Evolutionary conservation across 2,888 invertebrate species (phyloP).

Genomic region (Amphipyra tragopoginis): DNA sequence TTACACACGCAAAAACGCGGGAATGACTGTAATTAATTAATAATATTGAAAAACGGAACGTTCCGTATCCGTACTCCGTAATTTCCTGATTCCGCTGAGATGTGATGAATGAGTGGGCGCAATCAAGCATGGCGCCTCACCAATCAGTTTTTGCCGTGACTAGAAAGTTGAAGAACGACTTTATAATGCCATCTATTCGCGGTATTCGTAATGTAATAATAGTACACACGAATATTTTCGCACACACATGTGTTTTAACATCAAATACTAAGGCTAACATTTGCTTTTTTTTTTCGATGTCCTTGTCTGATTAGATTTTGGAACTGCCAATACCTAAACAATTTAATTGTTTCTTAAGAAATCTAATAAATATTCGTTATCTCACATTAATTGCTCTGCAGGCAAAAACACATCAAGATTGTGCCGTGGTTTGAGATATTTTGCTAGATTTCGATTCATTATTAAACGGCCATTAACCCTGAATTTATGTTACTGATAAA

Average conservation of each 20-base stretch:
- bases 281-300: conserved; percentile 12
- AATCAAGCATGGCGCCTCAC: conserved; percentile 40
- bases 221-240: conserved; percentile 27
- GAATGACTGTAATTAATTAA: conserved; percentile 14
- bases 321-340: background rate
- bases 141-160: conserved; percentile 41
- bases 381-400: conserved; percentile 11
- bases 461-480: conserved; percentile 23
- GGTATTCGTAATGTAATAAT: conserved; percentile 47
- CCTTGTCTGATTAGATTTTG: conserved; percentile 1
- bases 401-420: conserved; percentile 15
- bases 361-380: conserved; percentile 6
- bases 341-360: conserved; percentile 1
- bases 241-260: conserved; percentile 20
- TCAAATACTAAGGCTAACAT: conserved; percentile 15
- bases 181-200: conserved; percentile 40
- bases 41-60: conserved; percentile 48
- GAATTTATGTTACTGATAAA: no score
- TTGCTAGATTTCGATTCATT: background rate
- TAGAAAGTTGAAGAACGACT: conserved; percentile 60
- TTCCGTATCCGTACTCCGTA: conserved; percentile 71
- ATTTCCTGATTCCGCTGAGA: conserved; percentile 63
- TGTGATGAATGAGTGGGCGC: conserved; percentile 54
- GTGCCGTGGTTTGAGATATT: background rate
- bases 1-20: conserved; percentile 60